Conservation (phyloP, 2,797 vertebrate genomes). For the Phoeniculus purpureus region DNA sequence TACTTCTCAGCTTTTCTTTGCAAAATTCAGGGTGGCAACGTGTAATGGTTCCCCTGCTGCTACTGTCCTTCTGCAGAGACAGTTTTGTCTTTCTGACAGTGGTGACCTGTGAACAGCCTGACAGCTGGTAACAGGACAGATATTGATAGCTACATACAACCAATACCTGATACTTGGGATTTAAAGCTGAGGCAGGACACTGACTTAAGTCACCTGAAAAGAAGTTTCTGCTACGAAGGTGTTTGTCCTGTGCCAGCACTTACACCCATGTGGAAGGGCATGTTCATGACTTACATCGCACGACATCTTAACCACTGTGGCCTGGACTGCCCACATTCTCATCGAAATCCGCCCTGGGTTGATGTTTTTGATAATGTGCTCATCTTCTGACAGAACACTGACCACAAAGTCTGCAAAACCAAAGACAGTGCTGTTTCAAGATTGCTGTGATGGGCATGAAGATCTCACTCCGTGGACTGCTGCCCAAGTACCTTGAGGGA, state of each 20-base stretch:
- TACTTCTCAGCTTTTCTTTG: neutral
- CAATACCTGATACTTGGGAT: neutral
- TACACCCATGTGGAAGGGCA: neutral
- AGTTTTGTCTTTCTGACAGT: neutral
- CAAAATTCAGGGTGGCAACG: neutral
- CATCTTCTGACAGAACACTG: conserved; percentile 88
- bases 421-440: neutral
- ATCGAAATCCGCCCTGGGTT: conserved; percentile 83
- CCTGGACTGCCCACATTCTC: conserved; percentile 83
- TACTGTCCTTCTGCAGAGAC: neutral
- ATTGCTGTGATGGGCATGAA: neutral
- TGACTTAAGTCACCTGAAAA: neutral
- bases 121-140: neutral
- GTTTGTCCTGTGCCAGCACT: neutral
- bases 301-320: conserved; percentile 43
- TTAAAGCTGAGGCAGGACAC: neutral
- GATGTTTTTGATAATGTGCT: conserved; percentile 82
- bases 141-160: neutral
- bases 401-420: conserved; percentile 86
- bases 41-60: neutral
- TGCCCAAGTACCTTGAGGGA: neutral
- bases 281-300: conserved; percentile 75
- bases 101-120: neutral
- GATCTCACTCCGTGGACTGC: neutral
- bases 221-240: neutral